Evolutionary conservation across 2,113 vertebrate genomes (phyloP), one percentile per base, ranked within the genome.

Genomic region (Crocuta crocuta): DNA sequence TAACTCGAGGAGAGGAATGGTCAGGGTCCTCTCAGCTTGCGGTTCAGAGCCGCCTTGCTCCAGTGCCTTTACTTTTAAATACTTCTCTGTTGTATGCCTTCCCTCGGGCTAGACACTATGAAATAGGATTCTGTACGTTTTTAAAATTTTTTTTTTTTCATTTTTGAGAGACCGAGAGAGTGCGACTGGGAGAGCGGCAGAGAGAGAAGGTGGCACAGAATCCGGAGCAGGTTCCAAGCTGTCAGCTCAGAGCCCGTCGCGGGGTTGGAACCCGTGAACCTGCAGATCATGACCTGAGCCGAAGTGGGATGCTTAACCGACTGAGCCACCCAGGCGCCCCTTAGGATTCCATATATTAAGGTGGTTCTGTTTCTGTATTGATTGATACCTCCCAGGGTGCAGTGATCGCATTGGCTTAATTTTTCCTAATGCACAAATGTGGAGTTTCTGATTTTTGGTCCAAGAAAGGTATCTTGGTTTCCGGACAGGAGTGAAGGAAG

Each of bases 21-120:
- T 35, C 48, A 10, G 76, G 12, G 19, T 19, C 61, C n/a, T 28
- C 24, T 10, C 24, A 28, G 35, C 55, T 21, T 65, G 70, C 48
- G 6, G 2, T n/a, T 26, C 35, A 6, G 1, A 10, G 4, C 50
- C 8, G 4, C 19, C 28, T 28, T 5, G 28, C 45, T 16, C 16
- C 65, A 19, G 45, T 16, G 5, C 48, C 68, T 68, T n/a, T 35
- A 0, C n/a, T 66, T 68, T 16, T 55, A 35, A 21, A 26, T 23
- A 10, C 13, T 55, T 15, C 3, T 0, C 26, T 55, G 35, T 58
- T 16, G 43, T 26, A 16, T 1, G 5, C 53, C 74, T 53, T 53
- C 5, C 74, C 6, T 13, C 26, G 43, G n/a, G 48, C 48, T 24
- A 26, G 31, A 19, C 2, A 13, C 61, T 33, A 8, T 28, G n/a